phyloP scores from a whole-genome alignment of 1,140 invertebrate species.

The Neuroterus valhalla region DNA sequence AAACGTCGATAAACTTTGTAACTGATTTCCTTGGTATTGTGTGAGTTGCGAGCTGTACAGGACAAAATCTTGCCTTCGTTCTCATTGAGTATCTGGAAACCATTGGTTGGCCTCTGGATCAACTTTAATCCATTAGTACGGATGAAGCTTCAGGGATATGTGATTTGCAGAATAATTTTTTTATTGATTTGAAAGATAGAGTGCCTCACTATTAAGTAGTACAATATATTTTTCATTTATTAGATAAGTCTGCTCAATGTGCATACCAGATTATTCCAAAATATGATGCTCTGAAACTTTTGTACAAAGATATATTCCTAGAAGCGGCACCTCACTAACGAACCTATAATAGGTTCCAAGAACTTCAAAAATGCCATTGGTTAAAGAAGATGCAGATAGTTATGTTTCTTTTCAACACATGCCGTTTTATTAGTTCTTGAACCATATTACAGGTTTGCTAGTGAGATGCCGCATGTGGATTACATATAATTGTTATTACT shows the following conservation, averaged over 20 bases:
- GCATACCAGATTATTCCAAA: conserved; percentile 19
- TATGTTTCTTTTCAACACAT: too few relatives aligned
- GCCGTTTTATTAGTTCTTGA: too few relatives aligned
- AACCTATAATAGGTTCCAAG: too few relatives aligned
- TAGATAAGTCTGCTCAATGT: conserved; percentile 21
- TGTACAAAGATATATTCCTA: too few relatives aligned
- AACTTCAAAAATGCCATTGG: too few relatives aligned
- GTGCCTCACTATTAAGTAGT: conserved; percentile 22
- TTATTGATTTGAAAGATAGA: conserved; percentile 15
- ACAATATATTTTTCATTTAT: conserved; percentile 27
- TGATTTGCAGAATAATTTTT: conserved; percentile 27
- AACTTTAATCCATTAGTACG: conserved; percentile 22
- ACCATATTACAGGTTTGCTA: too few relatives aligned
- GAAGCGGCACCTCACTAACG: too few relatives aligned
- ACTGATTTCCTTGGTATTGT: conserved; percentile 45
- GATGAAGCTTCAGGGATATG: conserved; percentile 34
- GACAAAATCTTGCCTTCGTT: conserved; percentile 1
- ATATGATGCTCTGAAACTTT: too few relatives aligned
- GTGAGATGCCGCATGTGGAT: too few relatives aligned
- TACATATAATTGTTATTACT: too few relatives aligned
- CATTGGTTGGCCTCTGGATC: background rate
- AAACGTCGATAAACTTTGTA: conserved; percentile 12
- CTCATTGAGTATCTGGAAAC: conserved; percentile 29
- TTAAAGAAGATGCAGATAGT: background rate
- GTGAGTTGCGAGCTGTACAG: conserved; percentile 13